Percentiles rank a stretch among this genome's conserved stretches.
phyloP scores from a whole-genome alignment of 1,140 invertebrate species.

The Geopemphigus sp. region DNA sequence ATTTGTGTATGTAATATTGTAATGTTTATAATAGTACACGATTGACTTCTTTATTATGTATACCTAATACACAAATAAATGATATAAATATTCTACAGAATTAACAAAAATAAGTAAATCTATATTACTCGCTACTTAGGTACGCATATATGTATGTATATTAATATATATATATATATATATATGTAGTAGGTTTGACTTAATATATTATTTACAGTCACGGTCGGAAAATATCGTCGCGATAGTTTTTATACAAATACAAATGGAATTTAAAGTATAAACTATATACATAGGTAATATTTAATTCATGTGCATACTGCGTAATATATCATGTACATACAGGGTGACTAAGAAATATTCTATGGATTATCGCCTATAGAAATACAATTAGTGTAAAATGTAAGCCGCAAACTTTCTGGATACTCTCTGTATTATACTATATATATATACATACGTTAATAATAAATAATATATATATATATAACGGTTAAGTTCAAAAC shows the following conservation, averaged over 20 bases:
- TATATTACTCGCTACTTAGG: background rate
- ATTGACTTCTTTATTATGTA: background rate
- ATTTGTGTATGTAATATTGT: background rate
- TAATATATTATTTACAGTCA: background rate
- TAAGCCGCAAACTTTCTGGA: too few species aligned
- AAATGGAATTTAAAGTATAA: background rate
- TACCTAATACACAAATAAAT: conserved; percentile 24
- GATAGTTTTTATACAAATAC: background rate
- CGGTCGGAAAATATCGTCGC: background rate
- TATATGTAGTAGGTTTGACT: too few species aligned
- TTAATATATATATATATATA: background rate
- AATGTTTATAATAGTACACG: conserved; percentile 7
- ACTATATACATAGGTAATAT: too few species aligned
- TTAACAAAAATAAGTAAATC: conserved; percentile 35
- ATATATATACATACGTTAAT: too few species aligned
- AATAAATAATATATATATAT: too few species aligned
- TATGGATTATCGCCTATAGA: too few species aligned
- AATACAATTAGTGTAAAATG: too few species aligned
- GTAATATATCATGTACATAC: too few species aligned
- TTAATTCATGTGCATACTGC: too few species aligned
- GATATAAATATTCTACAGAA: conserved; percentile 35
- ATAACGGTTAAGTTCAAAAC: too few species aligned
- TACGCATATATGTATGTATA: background rate
- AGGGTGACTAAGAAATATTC: too few species aligned
- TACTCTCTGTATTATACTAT: too few species aligned